Conservation (phyloP, 2,113 vertebrate genomes). For the Rostratula benghalensis region DNA sequence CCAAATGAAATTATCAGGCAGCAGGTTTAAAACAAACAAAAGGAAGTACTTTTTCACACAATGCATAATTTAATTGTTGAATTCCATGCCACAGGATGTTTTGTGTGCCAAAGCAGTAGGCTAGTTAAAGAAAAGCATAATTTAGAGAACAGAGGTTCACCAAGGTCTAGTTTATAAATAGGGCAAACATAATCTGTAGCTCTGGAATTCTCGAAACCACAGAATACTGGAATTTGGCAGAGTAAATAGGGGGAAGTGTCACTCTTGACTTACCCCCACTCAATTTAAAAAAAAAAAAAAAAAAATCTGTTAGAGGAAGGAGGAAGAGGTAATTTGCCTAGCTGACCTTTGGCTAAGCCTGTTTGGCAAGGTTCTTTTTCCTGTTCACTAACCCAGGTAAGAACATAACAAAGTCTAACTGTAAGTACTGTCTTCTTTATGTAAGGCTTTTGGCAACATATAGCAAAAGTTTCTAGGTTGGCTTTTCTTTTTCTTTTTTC, state of each 20-base stretch:
- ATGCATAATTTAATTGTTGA: conserved; percentile 1
- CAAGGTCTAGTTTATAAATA: neutral
- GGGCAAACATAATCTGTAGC: neutral
- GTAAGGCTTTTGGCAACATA: neutral
- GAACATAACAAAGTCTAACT: conserved; percentile 1
- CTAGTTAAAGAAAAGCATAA: neutral
- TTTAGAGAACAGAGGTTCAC: neutral
- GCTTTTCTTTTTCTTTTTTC: neutral
- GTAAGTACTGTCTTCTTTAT: neutral
- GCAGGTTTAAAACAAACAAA: conserved; percentile 46
- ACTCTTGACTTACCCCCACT: neutral
- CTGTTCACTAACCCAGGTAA: neutral
- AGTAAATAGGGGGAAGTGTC: neutral
- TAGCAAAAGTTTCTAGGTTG: neutral
- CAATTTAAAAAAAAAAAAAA: too few species aligned
- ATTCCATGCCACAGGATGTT: conserved; percentile 14
- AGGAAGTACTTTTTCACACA: conserved; percentile 49
- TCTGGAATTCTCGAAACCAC: neutral
- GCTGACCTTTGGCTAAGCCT: neutral
- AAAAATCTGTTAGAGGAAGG: neutral
- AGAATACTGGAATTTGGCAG: neutral
- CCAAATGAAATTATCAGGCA: conserved; percentile 41
- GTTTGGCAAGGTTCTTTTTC: neutral
- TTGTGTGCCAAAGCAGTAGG: neutral
- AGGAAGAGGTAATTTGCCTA: neutral